phyloP scores from a whole-genome alignment of 2,888 invertebrate species.

The Stenurella melanura region DNA sequence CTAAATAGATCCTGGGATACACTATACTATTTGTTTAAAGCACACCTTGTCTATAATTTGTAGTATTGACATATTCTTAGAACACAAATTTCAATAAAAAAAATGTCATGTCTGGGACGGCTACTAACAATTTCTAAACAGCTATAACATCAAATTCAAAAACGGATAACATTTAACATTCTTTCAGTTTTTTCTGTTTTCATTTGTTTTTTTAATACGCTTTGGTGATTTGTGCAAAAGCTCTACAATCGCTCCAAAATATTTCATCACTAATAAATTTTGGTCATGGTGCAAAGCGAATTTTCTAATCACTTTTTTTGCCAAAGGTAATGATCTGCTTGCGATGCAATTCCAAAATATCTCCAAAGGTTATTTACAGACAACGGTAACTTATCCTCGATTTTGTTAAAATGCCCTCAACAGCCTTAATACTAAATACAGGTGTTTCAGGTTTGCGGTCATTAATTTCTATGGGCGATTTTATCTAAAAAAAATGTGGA shows the following conservation, averaged over 20 bases:
- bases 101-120: slow-evolving; percentile 28
- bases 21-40: slow-evolving; percentile 16
- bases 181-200: slow-evolving; percentile 17
- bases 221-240: slow-evolving; percentile 23
- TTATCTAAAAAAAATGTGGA: too few relatives aligned
- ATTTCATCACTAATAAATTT: background rate
- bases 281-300: too few relatives aligned
- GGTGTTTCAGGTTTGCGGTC: too few relatives aligned
- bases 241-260: slow-evolving; percentile 5
- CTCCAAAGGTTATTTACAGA: too few relatives aligned
- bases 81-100: slow-evolving; percentile 17
- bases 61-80: slow-evolving; percentile 18
- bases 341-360: too few relatives aligned
- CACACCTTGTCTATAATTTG: slow-evolving; percentile 14
- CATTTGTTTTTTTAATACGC: slow-evolving; percentile 16
- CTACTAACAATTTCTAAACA: slow-evolving; percentile 42
- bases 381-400: too few relatives aligned
- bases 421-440: too few relatives aligned
- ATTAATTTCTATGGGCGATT: too few relatives aligned
- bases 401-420: too few relatives aligned
- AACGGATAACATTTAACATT: slow-evolving; percentile 39
- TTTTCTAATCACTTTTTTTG: background rate
- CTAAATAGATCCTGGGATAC: background rate
- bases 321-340: too few relatives aligned
- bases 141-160: slow-evolving; percentile 36